Base-by-base conservation (phyloP, 2,888 invertebrate genomes). In the Drosophila aldrichi region DNA sequence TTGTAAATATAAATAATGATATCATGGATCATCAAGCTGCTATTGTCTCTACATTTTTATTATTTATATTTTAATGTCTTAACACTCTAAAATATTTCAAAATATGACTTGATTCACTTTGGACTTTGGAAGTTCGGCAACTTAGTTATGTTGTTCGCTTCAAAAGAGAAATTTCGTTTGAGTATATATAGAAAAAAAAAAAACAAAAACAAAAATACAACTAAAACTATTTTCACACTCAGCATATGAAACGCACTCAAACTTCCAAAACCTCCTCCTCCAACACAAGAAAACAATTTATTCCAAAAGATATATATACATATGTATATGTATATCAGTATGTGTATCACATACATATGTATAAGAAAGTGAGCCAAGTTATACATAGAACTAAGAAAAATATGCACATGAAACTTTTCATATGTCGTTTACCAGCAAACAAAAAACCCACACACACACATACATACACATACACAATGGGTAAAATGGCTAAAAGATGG, bases 351-450 rank as follows among this genome's bases (percentile, higher is more conserved):
- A 49, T 59, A 29, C 8, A 1, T 29, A 41, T 58, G 41, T 40
- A 64, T 49, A 64, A 62, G 61, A 40, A 55, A 61, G 41, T 22
- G 55, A 38, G 46, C 48, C 20, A 25, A 43, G 46, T 48, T 49
- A 20, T 20, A 46, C 36, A 61, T 51, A 64, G 52, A 72, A 51
- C 59, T 76, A 57, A 62, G 68, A 68, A 70, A 77, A 72, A 82
- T 80, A 85, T 82, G 72, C 74, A 65, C 68, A 82, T 77, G 74
- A 72, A 86, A 77, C 72, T 80, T 86, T 82, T 85, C 72, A 75
- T 77, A 75, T 79, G 62, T 62, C 71, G 68, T 79, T 77, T 79
- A 65, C 59, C 51, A 75, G 54, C 67, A 68, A 54, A 65, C 43
- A 59, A 68, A 64, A 65, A 70, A 10, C 38, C 14, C 9, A 41